Percentiles rank a stretch among this genome's conserved stretches.
Conservation (phyloP, 2,888 invertebrate species). For the Malthinus flaveolus region DNA sequence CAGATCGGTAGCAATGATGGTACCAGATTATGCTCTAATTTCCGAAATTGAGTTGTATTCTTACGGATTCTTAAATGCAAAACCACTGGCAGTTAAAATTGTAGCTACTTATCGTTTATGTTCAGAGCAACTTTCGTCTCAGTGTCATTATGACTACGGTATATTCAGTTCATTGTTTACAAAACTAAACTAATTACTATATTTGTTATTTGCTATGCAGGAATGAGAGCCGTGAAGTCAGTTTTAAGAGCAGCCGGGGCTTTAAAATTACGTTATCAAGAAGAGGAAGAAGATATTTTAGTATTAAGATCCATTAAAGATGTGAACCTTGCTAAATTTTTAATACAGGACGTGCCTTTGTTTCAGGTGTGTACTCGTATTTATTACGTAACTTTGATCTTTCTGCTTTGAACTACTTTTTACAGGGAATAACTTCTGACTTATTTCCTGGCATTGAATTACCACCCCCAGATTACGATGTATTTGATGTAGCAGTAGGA, state of each 20-base stretch:
- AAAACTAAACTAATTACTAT: too few relatives aligned
- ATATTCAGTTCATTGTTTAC: constrained; percentile 42
- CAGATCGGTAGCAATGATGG: constrained; percentile 89
- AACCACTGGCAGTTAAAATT: constrained; percentile 77
- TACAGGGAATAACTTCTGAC: constrained; percentile 85
- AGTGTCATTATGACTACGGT: constrained; percentile 83
- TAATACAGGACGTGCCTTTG: constrained; percentile 84
- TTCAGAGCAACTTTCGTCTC: constrained; percentile 82
- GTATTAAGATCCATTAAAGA: constrained; percentile 84
- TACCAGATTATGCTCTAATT: constrained; percentile 86
- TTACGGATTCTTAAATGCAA: constrained; percentile 76
- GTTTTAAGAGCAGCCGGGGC: constrained; percentile 82
- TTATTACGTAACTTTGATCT: too few relatives aligned
- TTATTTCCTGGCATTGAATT: constrained; percentile 80
- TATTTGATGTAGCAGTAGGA: constrained; percentile 69
- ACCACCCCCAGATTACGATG: constrained; percentile 73
- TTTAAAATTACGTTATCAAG: constrained; percentile 75
- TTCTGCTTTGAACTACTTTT: too few relatives aligned
- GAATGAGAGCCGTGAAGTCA: constrained; percentile 88
- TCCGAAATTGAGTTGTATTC: constrained; percentile 85
- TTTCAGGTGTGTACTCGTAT: constrained; percentile 58
- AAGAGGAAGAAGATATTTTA: constrained; percentile 77
- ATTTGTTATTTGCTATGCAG: too few relatives aligned
- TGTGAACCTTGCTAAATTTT: constrained; percentile 90
- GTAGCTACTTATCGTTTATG: constrained; percentile 81